These are phyloP conservation scores for Lepeophtheirus nordmannii DNA, from an alignment of 2,888 invertebrate genomes.

Conservation along the genomic window DNA sequence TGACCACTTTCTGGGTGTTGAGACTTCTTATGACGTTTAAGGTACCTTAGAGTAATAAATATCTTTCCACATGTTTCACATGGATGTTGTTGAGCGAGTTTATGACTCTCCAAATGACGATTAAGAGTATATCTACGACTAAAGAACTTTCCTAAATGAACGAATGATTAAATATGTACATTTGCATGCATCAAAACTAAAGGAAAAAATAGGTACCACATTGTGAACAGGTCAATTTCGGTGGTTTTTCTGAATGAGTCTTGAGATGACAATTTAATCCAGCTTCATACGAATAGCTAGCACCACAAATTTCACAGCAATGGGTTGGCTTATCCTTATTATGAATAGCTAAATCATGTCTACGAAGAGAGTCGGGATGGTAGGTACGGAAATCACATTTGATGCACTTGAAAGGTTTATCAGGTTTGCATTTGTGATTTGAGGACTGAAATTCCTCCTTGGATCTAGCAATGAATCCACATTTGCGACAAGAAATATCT, in stretches of 20 bases:
- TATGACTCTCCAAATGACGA: not conserved
- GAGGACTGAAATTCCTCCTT: not conserved
- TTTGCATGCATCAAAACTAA: not conserved
- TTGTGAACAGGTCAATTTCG: not conserved
- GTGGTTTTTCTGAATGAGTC: not conserved
- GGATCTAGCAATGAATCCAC: not conserved
- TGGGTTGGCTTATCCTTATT: not conserved
- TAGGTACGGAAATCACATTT: not conserved
- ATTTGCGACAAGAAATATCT: not conserved
- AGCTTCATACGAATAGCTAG: not conserved
- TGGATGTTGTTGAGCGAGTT: not conserved
- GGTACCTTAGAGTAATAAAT: not conserved
- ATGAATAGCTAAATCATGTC: not conserved
- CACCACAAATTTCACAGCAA: not conserved
- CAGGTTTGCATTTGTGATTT: not conserved
- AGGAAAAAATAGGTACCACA: not conserved
- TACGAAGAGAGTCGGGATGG: not conserved
- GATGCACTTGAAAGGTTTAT: not conserved
- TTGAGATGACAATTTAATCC: not conserved
- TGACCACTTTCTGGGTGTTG: not conserved
- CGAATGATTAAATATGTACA: not conserved
- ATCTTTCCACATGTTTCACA: not conserved
- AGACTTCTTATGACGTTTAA: not conserved
- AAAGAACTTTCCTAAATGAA: not conserved
- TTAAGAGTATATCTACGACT: not conserved